Conservation (phyloP, 2,888 invertebrate species). For the Proisotoma minuta region DNA sequence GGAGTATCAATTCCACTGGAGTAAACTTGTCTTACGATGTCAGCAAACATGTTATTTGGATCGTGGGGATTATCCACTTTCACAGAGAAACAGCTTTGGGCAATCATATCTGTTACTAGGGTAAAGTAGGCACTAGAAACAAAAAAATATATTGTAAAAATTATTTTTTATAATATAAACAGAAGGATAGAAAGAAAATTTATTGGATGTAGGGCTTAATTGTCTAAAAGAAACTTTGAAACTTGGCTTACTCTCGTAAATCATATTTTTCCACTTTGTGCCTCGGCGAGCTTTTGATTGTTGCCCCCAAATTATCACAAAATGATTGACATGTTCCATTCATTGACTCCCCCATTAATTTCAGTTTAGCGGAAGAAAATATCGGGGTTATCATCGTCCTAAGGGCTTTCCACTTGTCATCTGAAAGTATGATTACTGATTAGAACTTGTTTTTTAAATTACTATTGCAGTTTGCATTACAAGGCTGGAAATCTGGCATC, state of each 20-base stretch:
- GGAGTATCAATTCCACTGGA: no score
- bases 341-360: slow-evolving; percentile 31
- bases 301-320: slow-evolving; percentile 1
- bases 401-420: slow-evolving; percentile 36
- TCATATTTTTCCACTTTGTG: slow-evolving; percentile 20
- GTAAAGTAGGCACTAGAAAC: slow-evolving; percentile 16
- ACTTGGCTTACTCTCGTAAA: slow-evolving; percentile 18
- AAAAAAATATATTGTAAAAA: background rate
- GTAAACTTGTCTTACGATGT: slow-evolving; percentile 17
- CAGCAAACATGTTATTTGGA: slow-evolving; percentile 17
- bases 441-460: background rate
- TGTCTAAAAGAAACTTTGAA: no score
- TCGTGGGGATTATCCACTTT: slow-evolving; percentile 12
- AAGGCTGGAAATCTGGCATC: slow-evolving; percentile 32
- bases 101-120: slow-evolving; percentile 34
- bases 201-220: no score
- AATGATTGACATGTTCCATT: slow-evolving; percentile 15
- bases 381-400: slow-evolving; percentile 20
- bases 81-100: slow-evolving; percentile 24
- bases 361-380: slow-evolving; percentile 28
- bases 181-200: background rate
- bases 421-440: slow-evolving; percentile 11
- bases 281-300: slow-evolving; percentile 6
- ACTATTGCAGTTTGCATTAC: no score
- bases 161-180: background rate